These are phyloP conservation scores for Pilophorus perplexus DNA, from an alignment of 2,888 invertebrate genomes.

Conservation along the genomic window DNA sequence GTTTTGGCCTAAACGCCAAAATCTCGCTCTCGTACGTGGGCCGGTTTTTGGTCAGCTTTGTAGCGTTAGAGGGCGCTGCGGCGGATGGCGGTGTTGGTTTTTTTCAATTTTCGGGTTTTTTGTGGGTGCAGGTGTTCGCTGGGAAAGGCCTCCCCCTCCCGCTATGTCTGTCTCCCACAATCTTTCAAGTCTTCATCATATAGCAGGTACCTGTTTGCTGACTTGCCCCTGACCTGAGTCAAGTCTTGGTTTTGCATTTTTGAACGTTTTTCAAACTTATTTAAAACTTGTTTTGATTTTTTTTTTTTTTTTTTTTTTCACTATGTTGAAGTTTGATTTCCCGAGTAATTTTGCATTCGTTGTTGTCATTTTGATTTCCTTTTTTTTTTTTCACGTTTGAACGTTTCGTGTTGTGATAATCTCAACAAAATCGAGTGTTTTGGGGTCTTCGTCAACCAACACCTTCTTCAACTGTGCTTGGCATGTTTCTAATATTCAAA, in stretches of 20 bases:
- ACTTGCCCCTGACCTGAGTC: no score
- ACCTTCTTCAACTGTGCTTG: no score
- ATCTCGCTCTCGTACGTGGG: no score
- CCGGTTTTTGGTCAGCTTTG: no score
- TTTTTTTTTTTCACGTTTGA: not conserved
- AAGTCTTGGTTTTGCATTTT: not conserved
- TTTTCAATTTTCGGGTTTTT: not conserved
- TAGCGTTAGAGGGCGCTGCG: no score
- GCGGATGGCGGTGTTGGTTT: no score
- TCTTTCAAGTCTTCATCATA: conserved; percentile 72
- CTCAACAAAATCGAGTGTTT: not conserved
- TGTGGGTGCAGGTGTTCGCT: conserved; percentile 50
- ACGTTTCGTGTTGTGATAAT: no score
- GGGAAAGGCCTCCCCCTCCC: conserved; percentile 71
- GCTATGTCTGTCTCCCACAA: conserved; percentile 61
- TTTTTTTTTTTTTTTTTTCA: conserved; percentile 18
- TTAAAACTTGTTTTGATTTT: conserved; percentile 7
- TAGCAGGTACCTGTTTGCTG: conserved; percentile 65
- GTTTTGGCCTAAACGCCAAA: no score
- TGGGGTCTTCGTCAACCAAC: not conserved
- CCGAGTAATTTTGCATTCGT: not conserved
- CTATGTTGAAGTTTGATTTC: not conserved
- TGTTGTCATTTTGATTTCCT: conserved; percentile 1
- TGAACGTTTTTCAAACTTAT: not conserved
- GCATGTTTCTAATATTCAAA: no score